These are phyloP conservation scores for Mus minutoides DNA, from an alignment of 2,797 vertebrate species.

Conservation along the genomic window DNA sequence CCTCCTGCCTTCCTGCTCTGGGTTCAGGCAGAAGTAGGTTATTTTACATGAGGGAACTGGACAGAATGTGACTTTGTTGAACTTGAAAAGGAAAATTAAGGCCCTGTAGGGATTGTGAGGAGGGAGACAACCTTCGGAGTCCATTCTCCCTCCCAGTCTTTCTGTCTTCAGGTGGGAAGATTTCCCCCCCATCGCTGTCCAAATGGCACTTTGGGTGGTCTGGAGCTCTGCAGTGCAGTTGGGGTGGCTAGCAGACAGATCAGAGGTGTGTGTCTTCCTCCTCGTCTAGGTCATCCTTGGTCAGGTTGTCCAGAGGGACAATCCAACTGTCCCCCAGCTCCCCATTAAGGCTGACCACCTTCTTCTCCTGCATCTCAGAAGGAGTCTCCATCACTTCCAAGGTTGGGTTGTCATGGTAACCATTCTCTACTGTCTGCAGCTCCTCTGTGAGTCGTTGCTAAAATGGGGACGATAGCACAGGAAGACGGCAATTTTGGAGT, in stretches of 20 bases:
- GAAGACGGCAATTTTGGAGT: neutral
- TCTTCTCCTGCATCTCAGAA: slow-evolving; percentile 98
- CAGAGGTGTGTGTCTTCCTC: slow-evolving; percentile 99
- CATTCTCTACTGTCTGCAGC: slow-evolving; percentile 96
- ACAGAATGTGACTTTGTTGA: slow-evolving; percentile 65
- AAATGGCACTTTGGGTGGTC: slow-evolving; percentile 79
- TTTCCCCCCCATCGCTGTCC: slow-evolving; percentile 45
- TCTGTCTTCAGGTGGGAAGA: slow-evolving; percentile 29
- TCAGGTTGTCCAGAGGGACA: slow-evolving; percentile 95
- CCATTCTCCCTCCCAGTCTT: slow-evolving; percentile 48
- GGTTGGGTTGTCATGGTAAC: slow-evolving; percentile 98
- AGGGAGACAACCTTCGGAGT: neutral
- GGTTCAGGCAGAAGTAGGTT: slow-evolving; percentile 75
- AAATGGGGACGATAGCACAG: neutral
- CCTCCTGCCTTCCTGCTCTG: slow-evolving; percentile 22
- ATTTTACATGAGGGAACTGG: slow-evolving; percentile 71
- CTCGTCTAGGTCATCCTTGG: slow-evolving; percentile 92
- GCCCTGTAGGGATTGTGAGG: slow-evolving; percentile 52
- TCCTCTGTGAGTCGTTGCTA: slow-evolving; percentile 97
- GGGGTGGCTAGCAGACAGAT: neutral
- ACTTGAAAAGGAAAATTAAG: slow-evolving; percentile 72
- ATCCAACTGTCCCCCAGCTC: slow-evolving; percentile 98
- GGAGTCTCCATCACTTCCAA: slow-evolving; percentile 98
- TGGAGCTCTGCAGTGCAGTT: neutral
- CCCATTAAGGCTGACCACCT: slow-evolving; percentile 90